A percentile compares a stretch with the other conserved stretches of the same genome.
Conservation (phyloP, 1,140 invertebrate species). For the Aphelenchoides besseyi region DNA sequence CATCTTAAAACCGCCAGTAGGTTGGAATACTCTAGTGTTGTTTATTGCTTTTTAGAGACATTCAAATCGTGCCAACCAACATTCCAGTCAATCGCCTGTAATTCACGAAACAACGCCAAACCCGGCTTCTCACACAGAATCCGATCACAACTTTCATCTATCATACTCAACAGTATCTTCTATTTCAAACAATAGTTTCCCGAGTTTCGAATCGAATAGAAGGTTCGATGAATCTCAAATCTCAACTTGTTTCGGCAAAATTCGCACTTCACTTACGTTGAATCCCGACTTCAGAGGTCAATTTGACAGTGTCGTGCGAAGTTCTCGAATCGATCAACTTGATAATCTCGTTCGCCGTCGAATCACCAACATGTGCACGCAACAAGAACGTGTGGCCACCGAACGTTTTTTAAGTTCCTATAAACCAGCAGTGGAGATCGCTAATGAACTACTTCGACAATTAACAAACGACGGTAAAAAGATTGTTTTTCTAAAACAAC, state of each 20-base stretch:
- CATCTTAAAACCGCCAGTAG: too few relatives aligned
- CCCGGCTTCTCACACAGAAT: too few relatives aligned
- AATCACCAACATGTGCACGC: slow-evolving; percentile 30
- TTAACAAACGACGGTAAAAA: slow-evolving; percentile 34
- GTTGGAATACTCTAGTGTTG: too few relatives aligned
- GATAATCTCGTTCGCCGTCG: slow-evolving; percentile 26
- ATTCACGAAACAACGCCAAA: too few relatives aligned
- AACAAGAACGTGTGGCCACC: slow-evolving; percentile 14
- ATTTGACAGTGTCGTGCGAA: slow-evolving; percentile 25
- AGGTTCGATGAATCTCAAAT: background rate
- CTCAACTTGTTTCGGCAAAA: slow-evolving; percentile 30
- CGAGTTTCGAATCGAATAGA: background rate
- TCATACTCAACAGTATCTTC: too few relatives aligned
- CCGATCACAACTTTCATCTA: too few relatives aligned
- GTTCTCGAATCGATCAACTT: slow-evolving; percentile 26
- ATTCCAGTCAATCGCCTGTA: background rate
- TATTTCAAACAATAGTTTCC: too few relatives aligned
- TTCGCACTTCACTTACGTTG: slow-evolving; percentile 25
- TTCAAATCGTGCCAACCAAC: background rate
- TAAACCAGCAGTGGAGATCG: slow-evolving; percentile 25
- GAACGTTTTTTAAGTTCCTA: slow-evolving; percentile 24
- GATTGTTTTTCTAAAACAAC: background rate
- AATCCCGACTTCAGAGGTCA: slow-evolving; percentile 31
- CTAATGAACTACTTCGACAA: slow-evolving; percentile 15
- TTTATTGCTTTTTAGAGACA: too few relatives aligned